Conservation (phyloP, 1,140 invertebrate species). For the Myzus persicae region DNA sequence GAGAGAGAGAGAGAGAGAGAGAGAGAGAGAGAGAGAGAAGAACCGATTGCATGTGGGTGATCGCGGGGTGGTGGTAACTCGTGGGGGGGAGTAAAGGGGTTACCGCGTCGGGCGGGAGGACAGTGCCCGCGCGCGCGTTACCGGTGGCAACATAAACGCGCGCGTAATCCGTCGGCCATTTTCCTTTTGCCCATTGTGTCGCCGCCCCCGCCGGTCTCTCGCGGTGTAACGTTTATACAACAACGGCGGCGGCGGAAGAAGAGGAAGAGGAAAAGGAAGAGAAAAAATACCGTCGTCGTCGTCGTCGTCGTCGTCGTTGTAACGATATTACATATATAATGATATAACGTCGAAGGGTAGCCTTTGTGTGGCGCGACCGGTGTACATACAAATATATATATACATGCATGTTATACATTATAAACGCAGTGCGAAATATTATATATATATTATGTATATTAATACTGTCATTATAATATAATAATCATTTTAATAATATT, state of each 20-base stretch:
- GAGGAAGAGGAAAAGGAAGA: slow-evolving; percentile 8
- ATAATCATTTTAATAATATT: not conserved
- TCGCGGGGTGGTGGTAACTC: not conserved
- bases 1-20: not conserved
- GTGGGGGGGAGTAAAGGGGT: not conserved
- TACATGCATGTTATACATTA: slow-evolving; percentile 10
- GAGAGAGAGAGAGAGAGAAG: not conserved
- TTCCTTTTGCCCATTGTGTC: slow-evolving; percentile 57
- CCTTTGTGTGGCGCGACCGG: not conserved
- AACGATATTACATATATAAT: slow-evolving; percentile 9
- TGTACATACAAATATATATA: not conserved
- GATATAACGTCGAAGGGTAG: slow-evolving; percentile 39
- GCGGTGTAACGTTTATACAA: not conserved
- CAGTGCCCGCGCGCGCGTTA: slow-evolving; percentile 51
- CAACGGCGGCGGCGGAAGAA: not conserved
- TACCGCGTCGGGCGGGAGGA: not conserved
- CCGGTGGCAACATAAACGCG: slow-evolving; percentile 54
- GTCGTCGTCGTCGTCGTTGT: not conserved
- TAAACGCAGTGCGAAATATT: not conserved
- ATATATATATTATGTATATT: not conserved
- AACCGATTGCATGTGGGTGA: not conserved
- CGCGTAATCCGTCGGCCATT: slow-evolving; percentile 58
- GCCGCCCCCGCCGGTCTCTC: slow-evolving; percentile 41
- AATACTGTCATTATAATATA: not conserved
- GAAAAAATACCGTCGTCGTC: slow-evolving; percentile 36